Percentiles rank a stretch among this genome's conserved stretches.
Evolutionary conservation across 1,140 invertebrate species (phyloP).

Genomic region (Lasioglossum baleicum): DNA sequence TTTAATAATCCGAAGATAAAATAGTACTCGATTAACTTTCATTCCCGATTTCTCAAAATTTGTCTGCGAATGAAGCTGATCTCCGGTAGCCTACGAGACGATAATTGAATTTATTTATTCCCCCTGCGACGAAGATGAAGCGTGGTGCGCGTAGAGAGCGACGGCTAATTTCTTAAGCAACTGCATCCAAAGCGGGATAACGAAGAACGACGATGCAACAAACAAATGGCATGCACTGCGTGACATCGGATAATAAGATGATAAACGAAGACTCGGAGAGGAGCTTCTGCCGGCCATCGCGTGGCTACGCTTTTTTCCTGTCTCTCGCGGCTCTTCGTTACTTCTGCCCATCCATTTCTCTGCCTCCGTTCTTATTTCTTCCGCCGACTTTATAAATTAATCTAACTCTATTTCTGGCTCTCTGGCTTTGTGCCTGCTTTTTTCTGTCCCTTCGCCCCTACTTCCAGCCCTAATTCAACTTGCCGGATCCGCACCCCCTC

Average conservation of each 20-base stretch:
- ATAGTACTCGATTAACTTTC: too few species aligned
- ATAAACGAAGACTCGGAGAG: not conserved
- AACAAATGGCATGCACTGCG: too few species aligned
- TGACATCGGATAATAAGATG: not conserved
- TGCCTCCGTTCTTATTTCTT: constrained; percentile 25
- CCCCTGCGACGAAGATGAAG: too few species aligned
- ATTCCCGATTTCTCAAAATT: too few species aligned
- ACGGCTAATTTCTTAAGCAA: too few species aligned
- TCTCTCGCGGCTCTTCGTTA: constrained; percentile 17
- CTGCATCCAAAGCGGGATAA: too few species aligned
- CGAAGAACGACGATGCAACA: too few species aligned
- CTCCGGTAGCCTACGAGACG: too few species aligned
- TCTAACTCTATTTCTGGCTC: constrained; percentile 39
- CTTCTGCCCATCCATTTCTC: constrained; percentile 36
- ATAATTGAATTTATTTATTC: too few species aligned
- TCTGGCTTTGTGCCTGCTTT: constrained; percentile 37
- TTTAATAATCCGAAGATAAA: too few species aligned
- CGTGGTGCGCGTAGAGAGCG: too few species aligned
- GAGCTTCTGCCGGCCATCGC: not conserved
- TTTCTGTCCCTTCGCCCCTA: constrained; percentile 2
- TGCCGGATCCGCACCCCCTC: constrained; percentile 22
- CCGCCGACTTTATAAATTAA: constrained; percentile 48
- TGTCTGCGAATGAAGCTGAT: too few species aligned
- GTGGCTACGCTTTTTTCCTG: not conserved
- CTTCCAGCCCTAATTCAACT: constrained; percentile 40